A percentile compares a stretch with the other conserved stretches of the same genome.
Evolutionary conservation across 2,113 vertebrate species (phyloP).

Genomic region (Odocoileus hemionus): DNA sequence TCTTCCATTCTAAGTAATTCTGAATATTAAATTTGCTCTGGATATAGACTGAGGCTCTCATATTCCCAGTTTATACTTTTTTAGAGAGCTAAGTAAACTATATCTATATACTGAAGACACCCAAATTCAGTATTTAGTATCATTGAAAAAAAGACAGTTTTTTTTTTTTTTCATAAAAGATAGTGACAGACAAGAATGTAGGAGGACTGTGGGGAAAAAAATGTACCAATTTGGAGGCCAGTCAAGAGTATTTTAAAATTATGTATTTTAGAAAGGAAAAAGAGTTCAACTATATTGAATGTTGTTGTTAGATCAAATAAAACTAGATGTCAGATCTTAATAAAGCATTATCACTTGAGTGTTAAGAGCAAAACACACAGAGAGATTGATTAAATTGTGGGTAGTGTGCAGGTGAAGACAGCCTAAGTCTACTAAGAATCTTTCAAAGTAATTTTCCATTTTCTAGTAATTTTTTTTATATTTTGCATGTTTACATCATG

Average conservation of each 20-base stretch:
- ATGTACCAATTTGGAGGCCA: not conserved
- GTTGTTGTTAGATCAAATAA: not conserved
- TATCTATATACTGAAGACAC: not conserved
- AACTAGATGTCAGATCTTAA: not conserved
- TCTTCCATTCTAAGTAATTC: not conserved
- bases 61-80: not conserved
- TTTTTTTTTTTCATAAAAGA: not conserved
- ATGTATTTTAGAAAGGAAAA: not conserved
- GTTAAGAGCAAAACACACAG: not conserved
- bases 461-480: not conserved
- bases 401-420: not conserved
- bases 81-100: not conserved
- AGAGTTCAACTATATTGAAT: not conserved
- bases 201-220: not conserved
- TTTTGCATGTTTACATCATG: not conserved
- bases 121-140: not conserved
- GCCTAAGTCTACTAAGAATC: not conserved
- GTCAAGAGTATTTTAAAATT: not conserved
- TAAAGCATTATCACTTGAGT: not conserved
- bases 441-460: not conserved
- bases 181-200: not conserved
- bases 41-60: not conserved
- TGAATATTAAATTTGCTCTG: not conserved
- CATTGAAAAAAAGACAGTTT: not conserved
- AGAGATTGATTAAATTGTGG: not conserved